Evolutionary conservation across 2,888 invertebrate species (phyloP).

Genomic region (Lycocerus yunnanus): DNA sequence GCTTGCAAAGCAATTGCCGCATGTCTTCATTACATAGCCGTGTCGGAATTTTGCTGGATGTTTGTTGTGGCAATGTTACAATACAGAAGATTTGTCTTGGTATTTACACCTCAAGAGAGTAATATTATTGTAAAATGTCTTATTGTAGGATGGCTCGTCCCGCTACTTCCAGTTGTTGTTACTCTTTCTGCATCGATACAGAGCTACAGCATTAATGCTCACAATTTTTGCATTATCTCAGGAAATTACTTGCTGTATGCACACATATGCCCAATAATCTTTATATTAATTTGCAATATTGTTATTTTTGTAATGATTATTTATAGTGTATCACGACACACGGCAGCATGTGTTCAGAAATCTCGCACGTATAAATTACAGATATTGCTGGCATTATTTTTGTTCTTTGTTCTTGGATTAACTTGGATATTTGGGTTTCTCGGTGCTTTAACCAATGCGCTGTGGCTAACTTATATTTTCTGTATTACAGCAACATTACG

Average conservation of each 20-base stretch:
- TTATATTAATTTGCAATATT: constrained; percentile 60
- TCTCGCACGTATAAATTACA: constrained; percentile 59
- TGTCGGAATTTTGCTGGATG: constrained; percentile 73
- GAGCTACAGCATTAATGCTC: constrained; percentile 44
- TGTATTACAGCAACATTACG: constrained; percentile 59
- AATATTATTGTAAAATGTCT: constrained; percentile 63
- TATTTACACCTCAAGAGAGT: constrained; percentile 62
- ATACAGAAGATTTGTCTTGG: constrained; percentile 65
- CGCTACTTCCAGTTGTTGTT: constrained; percentile 57
- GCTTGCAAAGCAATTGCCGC: constrained; percentile 62
- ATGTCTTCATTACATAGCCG: constrained; percentile 63
- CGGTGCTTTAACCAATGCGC: constrained; percentile 45
- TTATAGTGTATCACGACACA: constrained; percentile 54
- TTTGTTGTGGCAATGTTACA: constrained; percentile 67
- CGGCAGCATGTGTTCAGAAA: constrained; percentile 57
- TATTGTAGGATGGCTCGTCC: constrained; percentile 64
- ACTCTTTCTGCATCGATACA: background rate
- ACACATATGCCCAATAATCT: constrained; percentile 58
- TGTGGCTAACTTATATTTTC: constrained; percentile 55
- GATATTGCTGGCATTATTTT: constrained; percentile 59
- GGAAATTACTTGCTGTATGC: constrained; percentile 58
- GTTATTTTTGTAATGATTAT: constrained; percentile 61
- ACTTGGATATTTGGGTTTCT: constrained; percentile 63
- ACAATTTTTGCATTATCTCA: constrained; percentile 58
- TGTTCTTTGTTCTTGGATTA: constrained; percentile 62